Conservation (phyloP, 2,797 vertebrate genomes). For the Semotilus atromaculatus region DNA sequence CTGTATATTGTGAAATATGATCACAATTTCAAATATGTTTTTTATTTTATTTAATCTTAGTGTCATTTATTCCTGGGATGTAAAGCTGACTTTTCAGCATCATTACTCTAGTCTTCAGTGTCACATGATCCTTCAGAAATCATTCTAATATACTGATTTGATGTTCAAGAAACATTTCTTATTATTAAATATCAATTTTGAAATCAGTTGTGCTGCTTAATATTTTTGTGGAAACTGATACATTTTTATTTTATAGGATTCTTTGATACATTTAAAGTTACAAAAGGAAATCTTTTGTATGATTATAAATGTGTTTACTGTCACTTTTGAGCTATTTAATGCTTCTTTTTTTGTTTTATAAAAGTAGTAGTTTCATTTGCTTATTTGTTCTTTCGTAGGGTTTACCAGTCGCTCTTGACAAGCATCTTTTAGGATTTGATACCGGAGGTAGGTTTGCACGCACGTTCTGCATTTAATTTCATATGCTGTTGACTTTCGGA, state of each 20-base stretch:
- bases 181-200: background rate
- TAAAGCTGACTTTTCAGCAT: background rate
- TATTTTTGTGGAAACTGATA: background rate
- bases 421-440: conserved; percentile 94
- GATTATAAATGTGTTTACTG: background rate
- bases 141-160: background rate
- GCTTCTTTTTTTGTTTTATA: too few relatives aligned
- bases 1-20: background rate
- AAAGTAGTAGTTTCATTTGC: background rate
- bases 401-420: conserved; percentile 91
- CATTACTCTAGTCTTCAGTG: background rate
- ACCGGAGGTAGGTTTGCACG: conserved; percentile 88
- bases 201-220: background rate
- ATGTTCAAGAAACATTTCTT: background rate
- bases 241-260: background rate
- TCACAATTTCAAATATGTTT: background rate
- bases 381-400: conserved; percentile 77
- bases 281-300: background rate
- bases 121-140: background rate
- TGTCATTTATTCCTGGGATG: background rate
- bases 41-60: background rate
- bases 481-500: background rate
- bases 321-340: background rate
- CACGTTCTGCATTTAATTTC: background rate
- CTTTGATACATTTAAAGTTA: background rate